phyloP scores from a whole-genome alignment of 2,797 vertebrate species.

The Sebastes trivittatus region DNA sequence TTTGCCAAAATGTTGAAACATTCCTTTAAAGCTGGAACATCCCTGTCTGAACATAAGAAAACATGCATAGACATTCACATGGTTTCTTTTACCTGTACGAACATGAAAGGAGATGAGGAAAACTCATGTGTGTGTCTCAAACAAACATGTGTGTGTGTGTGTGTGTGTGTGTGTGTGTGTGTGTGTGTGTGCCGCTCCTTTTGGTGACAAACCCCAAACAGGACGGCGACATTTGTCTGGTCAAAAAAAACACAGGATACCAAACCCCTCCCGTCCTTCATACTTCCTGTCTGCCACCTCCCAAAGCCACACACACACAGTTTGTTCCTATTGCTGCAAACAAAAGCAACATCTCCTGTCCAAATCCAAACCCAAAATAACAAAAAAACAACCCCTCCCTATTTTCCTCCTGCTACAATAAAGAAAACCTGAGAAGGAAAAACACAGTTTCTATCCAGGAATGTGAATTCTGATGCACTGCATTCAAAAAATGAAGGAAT shows the following conservation, averaged over 20 bases:
- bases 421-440: not conserved
- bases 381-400: not conserved
- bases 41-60: not conserved
- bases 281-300: not conserved
- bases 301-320: not conserved
- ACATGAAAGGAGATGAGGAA: not conserved
- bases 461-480: not conserved
- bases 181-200: not conserved
- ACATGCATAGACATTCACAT: not conserved
- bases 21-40: no score
- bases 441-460: not conserved
- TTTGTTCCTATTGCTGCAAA: not conserved
- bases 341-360: constrained; percentile 4
- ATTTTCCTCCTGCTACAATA: not conserved
- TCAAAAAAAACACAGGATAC: constrained; percentile 8
- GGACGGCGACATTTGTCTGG: constrained; percentile 5
- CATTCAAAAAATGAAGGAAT: not conserved
- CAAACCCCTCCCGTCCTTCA: not conserved
- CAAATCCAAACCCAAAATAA: not conserved
- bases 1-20: no score
- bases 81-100: not conserved
- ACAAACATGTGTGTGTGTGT: not conserved
- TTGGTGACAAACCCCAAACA: not conserved
- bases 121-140: not conserved
- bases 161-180: not conserved